Conservation (phyloP, 2,888 invertebrate species). For the Chrysotoxum bicinctum region DNA sequence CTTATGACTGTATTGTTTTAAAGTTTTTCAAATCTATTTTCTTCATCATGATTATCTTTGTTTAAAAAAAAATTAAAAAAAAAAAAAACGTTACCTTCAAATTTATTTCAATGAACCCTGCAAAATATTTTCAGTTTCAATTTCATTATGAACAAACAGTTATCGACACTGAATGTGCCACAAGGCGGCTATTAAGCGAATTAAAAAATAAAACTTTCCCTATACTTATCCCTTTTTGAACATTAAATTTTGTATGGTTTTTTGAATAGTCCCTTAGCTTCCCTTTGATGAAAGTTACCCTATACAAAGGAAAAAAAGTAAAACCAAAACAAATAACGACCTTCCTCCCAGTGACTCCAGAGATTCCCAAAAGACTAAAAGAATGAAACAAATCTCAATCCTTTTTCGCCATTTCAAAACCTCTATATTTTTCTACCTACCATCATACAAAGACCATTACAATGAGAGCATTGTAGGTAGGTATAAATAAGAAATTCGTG, state of each 20-base stretch:
- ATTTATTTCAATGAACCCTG: neutral
- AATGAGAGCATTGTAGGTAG: conserved; percentile 31
- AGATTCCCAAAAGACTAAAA: neutral
- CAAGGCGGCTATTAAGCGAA: conserved; percentile 21
- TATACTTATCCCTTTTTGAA: neutral
- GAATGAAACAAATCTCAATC: conserved; percentile 24
- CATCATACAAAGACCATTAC: conserved; percentile 15
- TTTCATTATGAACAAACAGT: conserved; percentile 7
- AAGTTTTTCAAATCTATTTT: too few relatives aligned
- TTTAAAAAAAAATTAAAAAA: too few relatives aligned
- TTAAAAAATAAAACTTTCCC: conserved; percentile 39
- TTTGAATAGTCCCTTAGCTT: neutral
- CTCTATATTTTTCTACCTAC: conserved; percentile 1
- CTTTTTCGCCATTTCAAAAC: conserved; percentile 26
- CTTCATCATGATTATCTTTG: neutral
- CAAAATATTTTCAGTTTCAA: neutral
- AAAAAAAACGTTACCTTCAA: too few relatives aligned
- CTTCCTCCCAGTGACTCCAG: conserved; percentile 1
- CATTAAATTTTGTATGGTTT: neutral
- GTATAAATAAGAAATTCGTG: conserved; percentile 60
- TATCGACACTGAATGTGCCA: conserved; percentile 11
- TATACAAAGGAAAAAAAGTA: neutral
- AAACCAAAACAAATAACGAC: neutral
- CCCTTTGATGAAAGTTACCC: conserved; percentile 6
- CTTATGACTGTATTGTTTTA: too few relatives aligned